These are phyloP conservation scores for Paramormyrops hopkinsi DNA, from an alignment of 2,797 vertebrate species.

Conservation along the genomic window DNA sequence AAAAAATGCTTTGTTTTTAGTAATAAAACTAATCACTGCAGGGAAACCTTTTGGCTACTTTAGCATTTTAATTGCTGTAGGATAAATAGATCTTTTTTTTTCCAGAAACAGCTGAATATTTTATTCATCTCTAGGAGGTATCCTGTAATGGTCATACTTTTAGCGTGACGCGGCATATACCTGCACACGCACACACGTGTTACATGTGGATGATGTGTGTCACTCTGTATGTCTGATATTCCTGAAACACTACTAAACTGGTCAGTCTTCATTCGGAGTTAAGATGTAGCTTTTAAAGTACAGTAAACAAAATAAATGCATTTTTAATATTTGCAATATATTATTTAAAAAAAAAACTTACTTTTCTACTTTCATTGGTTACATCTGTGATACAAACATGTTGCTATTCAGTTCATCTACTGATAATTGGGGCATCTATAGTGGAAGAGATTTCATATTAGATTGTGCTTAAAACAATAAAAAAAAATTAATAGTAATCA, in stretches of 20 bases:
- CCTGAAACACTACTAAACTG: neutral
- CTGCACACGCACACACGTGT: neutral
- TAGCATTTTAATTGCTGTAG: slow-evolving; percentile 8
- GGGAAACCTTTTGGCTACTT: neutral
- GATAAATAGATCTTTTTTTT: neutral
- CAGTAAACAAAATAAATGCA: neutral
- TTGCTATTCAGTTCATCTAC: slow-evolving; percentile 71
- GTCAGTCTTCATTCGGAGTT: neutral
- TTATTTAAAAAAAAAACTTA: slow-evolving; percentile 11
- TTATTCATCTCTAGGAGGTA: neutral
- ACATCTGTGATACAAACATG: slow-evolving; percentile 70
- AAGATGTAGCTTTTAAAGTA: neutral
- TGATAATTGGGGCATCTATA: slow-evolving; percentile 71
- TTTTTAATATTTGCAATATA: neutral
- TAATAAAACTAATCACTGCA: neutral
- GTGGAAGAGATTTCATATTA: slow-evolving; percentile 52
- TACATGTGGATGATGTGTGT: neutral
- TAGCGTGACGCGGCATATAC: neutral
- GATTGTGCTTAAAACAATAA: slow-evolving; percentile 25
- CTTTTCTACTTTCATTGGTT: slow-evolving; percentile 49
- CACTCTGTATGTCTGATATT: neutral
- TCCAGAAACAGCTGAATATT: neutral
- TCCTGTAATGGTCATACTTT: neutral
- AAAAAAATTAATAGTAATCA: neutral
- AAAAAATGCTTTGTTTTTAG: neutral